Percentiles rank a stretch among this genome's conserved stretches.
Conservation (phyloP, 2,113 vertebrate species). For the Sarotherodon lohbergeri region DNA sequence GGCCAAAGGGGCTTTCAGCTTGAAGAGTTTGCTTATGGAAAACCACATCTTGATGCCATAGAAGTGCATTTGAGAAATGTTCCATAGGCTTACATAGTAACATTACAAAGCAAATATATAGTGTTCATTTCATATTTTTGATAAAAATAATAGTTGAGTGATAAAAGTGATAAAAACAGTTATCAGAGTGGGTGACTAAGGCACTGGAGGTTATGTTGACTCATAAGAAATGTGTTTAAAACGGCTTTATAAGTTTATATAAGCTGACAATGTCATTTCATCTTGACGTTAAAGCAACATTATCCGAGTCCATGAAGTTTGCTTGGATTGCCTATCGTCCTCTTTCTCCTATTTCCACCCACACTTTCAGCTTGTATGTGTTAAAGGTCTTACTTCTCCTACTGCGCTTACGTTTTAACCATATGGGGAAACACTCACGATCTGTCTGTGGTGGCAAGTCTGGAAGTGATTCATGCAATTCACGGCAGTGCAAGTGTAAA, state of each 20-base stretch:
- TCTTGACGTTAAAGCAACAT: neutral
- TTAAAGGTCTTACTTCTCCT: neutral
- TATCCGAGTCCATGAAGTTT: neutral
- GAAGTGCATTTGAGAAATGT: neutral
- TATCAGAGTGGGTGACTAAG: neutral
- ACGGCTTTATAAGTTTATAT: neutral
- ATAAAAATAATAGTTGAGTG: neutral
- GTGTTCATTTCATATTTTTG: neutral
- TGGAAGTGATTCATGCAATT: neutral
- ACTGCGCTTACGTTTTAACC: rapidly evolving
- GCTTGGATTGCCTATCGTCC: neutral
- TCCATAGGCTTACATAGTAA: neutral
- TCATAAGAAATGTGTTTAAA: neutral
- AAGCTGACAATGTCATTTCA: neutral
- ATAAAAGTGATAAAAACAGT: neutral
- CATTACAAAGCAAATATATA: neutral
- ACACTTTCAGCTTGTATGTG: neutral
- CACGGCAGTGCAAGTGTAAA: neutral
- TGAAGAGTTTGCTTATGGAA: neutral
- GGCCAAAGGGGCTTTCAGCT: rapidly evolving
- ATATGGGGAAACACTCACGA: neutral
- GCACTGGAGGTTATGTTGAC: neutral
- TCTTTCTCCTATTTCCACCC: neutral
- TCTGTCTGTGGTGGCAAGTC: neutral
- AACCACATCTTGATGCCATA: neutral